Percentiles rank a stretch among this genome's conserved stretches.
phyloP scores from a whole-genome alignment of 2,888 invertebrate genomes.

The Stenurella melanura region DNA sequence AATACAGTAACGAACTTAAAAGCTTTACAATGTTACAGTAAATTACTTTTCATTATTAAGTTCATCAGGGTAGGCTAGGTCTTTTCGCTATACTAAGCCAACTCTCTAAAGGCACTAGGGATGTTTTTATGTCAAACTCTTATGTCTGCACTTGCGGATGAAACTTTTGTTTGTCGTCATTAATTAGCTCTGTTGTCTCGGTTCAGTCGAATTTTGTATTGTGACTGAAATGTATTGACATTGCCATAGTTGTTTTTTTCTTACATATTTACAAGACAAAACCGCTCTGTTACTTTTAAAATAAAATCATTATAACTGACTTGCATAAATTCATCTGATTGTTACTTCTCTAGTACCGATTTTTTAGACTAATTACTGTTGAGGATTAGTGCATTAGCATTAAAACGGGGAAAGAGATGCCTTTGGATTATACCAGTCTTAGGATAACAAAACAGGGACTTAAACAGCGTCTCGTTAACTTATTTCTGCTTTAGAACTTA shows the following conservation, averaged over 20 bases:
- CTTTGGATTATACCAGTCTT: too few relatives aligned
- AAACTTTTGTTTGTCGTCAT: constrained; percentile 14
- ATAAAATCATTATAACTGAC: too few relatives aligned
- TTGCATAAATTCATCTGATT: too few relatives aligned
- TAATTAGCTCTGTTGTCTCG: background rate
- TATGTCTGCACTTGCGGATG: background rate
- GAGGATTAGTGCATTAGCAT: too few relatives aligned
- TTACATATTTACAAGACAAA: too few relatives aligned
- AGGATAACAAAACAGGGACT: too few relatives aligned
- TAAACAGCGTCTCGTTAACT: too few relatives aligned
- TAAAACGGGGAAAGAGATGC: too few relatives aligned
- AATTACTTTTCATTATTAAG: constrained; percentile 21
- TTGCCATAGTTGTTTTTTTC: background rate
- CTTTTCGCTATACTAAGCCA: constrained; percentile 16
- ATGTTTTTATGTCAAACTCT: constrained; percentile 8
- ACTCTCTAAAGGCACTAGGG: background rate
- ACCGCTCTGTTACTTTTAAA: too few relatives aligned
- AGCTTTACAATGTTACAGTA: constrained; percentile 29
- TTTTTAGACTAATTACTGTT: too few relatives aligned
- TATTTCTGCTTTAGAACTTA: too few relatives aligned
- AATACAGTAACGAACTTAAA: constrained; percentile 19
- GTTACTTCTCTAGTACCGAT: too few relatives aligned
- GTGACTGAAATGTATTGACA: background rate
- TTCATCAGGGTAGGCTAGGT: background rate
- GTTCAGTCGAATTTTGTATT: background rate